These are phyloP conservation scores for Isurus oxyrinchus DNA, from an alignment of 2,113 vertebrate species.

Conservation along the genomic window DNA sequence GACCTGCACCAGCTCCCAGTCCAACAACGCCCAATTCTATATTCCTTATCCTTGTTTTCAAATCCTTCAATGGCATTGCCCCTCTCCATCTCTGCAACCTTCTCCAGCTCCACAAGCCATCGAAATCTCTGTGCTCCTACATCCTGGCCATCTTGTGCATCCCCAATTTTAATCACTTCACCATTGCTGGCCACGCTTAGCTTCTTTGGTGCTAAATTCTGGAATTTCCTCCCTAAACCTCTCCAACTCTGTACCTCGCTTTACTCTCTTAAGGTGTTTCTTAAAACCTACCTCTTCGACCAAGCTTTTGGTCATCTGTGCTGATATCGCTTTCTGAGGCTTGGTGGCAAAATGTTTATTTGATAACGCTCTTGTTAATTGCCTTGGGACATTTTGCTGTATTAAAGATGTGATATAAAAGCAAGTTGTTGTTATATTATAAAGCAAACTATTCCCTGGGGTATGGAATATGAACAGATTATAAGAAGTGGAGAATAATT, in stretches of 20 bases:
- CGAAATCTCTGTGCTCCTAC: not conserved
- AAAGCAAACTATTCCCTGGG: not conserved
- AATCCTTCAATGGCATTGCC: not conserved
- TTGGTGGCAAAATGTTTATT: not conserved
- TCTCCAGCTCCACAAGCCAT: not conserved
- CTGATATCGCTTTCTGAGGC: not conserved
- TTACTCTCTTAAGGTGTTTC: not conserved
- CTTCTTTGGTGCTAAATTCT: not conserved
- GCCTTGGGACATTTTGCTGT: not conserved
- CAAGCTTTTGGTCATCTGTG: not conserved
- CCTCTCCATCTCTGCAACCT: not conserved
- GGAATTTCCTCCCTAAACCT: not conserved
- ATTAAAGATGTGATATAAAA: not conserved
- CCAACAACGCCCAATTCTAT: not conserved
- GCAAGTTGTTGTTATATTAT: not conserved
- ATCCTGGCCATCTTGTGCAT: not conserved
- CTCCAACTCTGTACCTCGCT: not conserved
- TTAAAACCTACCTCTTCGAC: not conserved
- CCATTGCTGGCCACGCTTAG: not conserved
- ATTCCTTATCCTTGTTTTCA: not conserved
- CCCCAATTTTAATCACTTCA: not conserved
- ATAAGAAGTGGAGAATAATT: not conserved
- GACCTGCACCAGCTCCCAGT: not conserved
- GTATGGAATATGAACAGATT: not conserved
- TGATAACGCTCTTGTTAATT: not conserved